Base-by-base conservation (phyloP, 2,888 invertebrate species). In the Erebia epiphron region DNA sequence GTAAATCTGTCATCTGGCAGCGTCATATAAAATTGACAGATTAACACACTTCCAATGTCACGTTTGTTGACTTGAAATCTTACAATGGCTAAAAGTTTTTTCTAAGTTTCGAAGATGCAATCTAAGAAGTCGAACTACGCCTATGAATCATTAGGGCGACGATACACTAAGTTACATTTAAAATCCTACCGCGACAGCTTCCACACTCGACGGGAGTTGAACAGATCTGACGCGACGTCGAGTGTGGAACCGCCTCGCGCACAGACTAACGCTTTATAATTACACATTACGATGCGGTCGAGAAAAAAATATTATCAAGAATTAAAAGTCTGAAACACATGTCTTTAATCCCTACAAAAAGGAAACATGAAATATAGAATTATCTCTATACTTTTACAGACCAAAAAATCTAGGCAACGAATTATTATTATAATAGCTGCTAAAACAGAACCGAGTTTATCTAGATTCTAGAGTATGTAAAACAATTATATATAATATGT, bases 91-190 rank as follows among this genome's bases (percentile, higher is more conserved):
- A 50, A 2, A 41, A 46, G 14, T 26, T 56, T 61, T 46, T 65
- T 60, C 21, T 18, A 54, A 43, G 35, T 70, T 56, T 5, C 9
- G 49, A 8, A 18, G 75, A 75, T 74, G 76, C 77, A 75, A 70
- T 78, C 78, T 73, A 75, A 74, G 67, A 62, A 72, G 75, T 73
- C 75, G 63, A 73, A 62, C 83, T 85, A 86, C 81, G 79, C 78
- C 84, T 86, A 86, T 81, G 75, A 79, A 78, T 78, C 79, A 80
- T 83, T 82, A 83, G 82, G 83, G 83, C 80, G 83, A 80, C 80
- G 80, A 57, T 61, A 68, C 70, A 76, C 77, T 77, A 73, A 68
- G 74, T 69, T 69, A 76, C 75, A 75, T 73, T 73, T 73, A 65
- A 69, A 46, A 26, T 49, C 35, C 64, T 21, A 54, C 16, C 56